phyloP scores from a whole-genome alignment of 2,113 vertebrate species.

The Machaerirhynchus nigripectus region DNA sequence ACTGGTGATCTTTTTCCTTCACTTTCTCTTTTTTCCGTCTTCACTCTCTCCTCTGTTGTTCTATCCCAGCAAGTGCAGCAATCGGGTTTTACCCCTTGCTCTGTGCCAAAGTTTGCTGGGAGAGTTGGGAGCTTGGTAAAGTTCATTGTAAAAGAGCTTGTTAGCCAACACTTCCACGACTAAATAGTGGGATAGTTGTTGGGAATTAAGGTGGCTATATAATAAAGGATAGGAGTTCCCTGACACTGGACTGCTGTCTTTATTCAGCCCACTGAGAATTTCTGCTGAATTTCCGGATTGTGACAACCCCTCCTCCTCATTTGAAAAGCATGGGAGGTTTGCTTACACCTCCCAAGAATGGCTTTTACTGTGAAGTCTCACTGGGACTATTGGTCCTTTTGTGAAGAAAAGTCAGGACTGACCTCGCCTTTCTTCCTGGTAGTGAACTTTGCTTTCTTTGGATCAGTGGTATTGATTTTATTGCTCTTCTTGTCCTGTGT shows the following conservation, averaged over 20 bases:
- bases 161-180: background rate
- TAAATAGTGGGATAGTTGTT: background rate
- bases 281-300: background rate
- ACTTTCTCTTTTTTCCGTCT: background rate
- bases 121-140: background rate
- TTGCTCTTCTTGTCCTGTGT: background rate
- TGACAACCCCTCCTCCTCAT: background rate
- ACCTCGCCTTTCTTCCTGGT: background rate
- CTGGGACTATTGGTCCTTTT: background rate
- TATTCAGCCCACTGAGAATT: background rate
- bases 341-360: background rate
- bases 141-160: background rate
- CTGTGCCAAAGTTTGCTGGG: background rate
- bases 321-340: background rate
- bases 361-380: background rate
- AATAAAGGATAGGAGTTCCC: background rate
- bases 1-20: background rate
- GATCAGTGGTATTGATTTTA: background rate
- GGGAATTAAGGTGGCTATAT: background rate
- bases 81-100: background rate
- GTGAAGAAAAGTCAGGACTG: background rate
- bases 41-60: background rate
- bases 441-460: background rate
- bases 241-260: background rate
- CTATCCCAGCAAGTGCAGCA: background rate